Conservation (phyloP, 2,888 invertebrate species). For the Leptothorax acervorum region DNA sequence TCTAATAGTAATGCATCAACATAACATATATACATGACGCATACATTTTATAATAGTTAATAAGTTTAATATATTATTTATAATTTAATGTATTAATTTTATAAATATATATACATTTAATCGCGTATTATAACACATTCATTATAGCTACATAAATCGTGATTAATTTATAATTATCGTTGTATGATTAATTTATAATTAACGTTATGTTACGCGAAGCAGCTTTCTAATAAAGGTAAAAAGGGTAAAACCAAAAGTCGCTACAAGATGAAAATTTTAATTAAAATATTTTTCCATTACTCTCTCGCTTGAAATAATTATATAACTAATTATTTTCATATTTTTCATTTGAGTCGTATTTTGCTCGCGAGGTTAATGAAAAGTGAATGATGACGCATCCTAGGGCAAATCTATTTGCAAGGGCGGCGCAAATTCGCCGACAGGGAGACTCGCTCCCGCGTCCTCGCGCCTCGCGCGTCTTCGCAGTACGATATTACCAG, state of each 20-base stretch:
- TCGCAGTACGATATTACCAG: conserved; percentile 67
- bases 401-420: conserved; percentile 22
- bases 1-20: neutral
- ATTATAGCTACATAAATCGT: conserved; percentile 4
- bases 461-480: conserved; percentile 65
- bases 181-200: conserved; percentile 21
- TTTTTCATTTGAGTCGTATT: neutral
- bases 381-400: conserved; percentile 9
- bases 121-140: neutral
- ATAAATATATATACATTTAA: neutral
- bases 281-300: neutral
- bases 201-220: neutral
- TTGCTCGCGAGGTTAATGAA: neutral
- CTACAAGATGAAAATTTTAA: neutral
- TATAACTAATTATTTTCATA: neutral
- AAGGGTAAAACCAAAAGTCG: neutral
- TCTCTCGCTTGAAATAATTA: neutral
- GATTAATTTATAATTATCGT: conserved; percentile 34
- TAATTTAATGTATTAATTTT: neutral
- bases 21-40: neutral
- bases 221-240: neutral
- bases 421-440: conserved; percentile 21
- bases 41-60: neutral
- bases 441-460: conserved; percentile 54
- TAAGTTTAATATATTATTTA: neutral